Evolutionary conservation across 2,797 vertebrate genomes (phyloP), one percentile per base, ranked within the genome.

Genomic region (Intellagama lesueurii): DNA sequence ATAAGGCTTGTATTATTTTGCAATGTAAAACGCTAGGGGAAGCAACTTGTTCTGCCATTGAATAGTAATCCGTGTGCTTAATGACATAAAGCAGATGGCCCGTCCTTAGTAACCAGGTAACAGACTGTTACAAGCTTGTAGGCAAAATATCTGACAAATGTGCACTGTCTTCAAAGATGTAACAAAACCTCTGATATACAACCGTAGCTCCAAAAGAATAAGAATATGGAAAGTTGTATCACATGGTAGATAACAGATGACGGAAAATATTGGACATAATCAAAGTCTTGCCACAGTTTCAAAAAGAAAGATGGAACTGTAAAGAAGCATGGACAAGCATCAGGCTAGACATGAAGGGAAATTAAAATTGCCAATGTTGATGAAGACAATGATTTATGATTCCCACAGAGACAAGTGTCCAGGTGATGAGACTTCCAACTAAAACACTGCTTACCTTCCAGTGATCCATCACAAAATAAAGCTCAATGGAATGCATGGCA

Each of bases 101-200:
- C 78, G 72, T 93, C 88, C 92, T 91, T 91, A 83, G 83, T 76
- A 94, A 88, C 78, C 90, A 94, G 89, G 81, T 91, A 94, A 92
- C 83, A 91, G 0, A n/a, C 73, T 93, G 88, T 87, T 89, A 84
- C 89, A 89, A 92, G 79, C 75, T 84, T 73, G 77, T 82, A 93
- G 91, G 91, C 91, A 88, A 93, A 87, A 92, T 19, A 92, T 52
- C 56, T 93, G 88, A 94, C 87, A 91, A 90, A 91, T 73, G 88
- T 75, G 69, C 1, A 56, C 79, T 94, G 89, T 92, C 79, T 92
- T 3, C 4, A 84, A 0, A 79, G 70, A 28, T 81, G 19, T 72
- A 80, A 92, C 92, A 85, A 90, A 84, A 22, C n/a, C 30, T 60
- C 52, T 66, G 47, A 81, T 82, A 70, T 83, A 22, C 7, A 78